Evolutionary conservation across 2,888 invertebrate genomes (phyloP).

Genomic region (Reticulitermes lucifugus): DNA sequence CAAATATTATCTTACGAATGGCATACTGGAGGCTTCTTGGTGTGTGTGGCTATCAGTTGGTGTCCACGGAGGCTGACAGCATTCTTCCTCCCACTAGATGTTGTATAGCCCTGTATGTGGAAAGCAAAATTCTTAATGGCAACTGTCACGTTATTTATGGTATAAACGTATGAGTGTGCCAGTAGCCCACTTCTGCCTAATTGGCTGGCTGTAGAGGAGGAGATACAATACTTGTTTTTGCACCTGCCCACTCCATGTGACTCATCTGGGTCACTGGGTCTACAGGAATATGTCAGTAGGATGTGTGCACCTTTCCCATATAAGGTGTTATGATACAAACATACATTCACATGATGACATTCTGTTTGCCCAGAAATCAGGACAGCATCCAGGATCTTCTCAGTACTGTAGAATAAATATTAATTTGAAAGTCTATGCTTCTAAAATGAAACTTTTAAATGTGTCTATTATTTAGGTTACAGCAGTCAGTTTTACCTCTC

Average conservation of each 20-base stretch:
- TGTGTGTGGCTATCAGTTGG: neutral
- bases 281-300: neutral
- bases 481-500: too few relatives aligned
- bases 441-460: too few relatives aligned
- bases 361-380: too few relatives aligned
- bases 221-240: neutral
- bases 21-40: neutral
- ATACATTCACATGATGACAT: neutral
- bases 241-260: constrained; percentile 29
- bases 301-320: constrained; percentile 8
- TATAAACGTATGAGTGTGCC: constrained; percentile 3
- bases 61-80: neutral
- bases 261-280: constrained; percentile 34
- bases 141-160: neutral
- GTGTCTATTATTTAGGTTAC: too few relatives aligned
- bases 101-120: constrained; percentile 14
- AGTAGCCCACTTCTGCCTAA: constrained; percentile 22
- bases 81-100: neutral
- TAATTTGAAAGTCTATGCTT: too few relatives aligned
- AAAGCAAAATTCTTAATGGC: neutral
- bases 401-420: too few relatives aligned
- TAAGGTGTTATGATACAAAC: neutral
- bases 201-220: constrained; percentile 5
- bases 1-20: neutral
- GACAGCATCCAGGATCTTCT: too few relatives aligned